Evolutionary conservation across 2,113 vertebrate genomes (phyloP).

Genomic region (Neotragus pygmaeus): DNA sequence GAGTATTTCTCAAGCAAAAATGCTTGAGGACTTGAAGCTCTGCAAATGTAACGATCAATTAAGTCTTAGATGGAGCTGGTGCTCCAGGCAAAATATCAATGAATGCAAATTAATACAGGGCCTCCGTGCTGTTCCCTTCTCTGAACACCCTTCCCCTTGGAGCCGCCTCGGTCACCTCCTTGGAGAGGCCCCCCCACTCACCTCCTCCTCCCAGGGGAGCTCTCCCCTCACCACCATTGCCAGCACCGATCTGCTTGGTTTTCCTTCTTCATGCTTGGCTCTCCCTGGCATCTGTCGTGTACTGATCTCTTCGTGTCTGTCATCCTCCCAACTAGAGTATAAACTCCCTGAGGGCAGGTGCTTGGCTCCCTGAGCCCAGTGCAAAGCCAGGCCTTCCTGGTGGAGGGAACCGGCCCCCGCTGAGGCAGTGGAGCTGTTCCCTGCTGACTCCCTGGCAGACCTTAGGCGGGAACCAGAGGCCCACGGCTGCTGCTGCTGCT

Average conservation of each 20-base stretch:
- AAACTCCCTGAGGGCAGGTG: background rate
- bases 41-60: background rate
- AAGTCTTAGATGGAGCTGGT: background rate
- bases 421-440: accelerated
- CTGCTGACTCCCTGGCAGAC: accelerated
- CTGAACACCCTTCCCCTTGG: no score
- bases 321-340: background rate
- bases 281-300: accelerated
- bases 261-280: background rate
- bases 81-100: background rate
- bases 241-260: background rate
- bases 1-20: background rate
- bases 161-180: background rate
- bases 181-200: background rate
- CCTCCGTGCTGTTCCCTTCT: background rate
- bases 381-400: background rate
- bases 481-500: background rate
- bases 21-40: background rate
- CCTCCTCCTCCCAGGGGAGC: background rate
- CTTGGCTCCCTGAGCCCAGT: accelerated
- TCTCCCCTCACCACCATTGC: accelerated
- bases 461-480: accelerated
- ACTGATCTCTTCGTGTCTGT: accelerated
- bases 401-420: accelerated
- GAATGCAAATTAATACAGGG: background rate